A percentile compares a stretch with the other conserved stretches of the same genome.
phyloP scores from a whole-genome alignment of 1,140 invertebrate species.

The Drosophila serrata region DNA sequence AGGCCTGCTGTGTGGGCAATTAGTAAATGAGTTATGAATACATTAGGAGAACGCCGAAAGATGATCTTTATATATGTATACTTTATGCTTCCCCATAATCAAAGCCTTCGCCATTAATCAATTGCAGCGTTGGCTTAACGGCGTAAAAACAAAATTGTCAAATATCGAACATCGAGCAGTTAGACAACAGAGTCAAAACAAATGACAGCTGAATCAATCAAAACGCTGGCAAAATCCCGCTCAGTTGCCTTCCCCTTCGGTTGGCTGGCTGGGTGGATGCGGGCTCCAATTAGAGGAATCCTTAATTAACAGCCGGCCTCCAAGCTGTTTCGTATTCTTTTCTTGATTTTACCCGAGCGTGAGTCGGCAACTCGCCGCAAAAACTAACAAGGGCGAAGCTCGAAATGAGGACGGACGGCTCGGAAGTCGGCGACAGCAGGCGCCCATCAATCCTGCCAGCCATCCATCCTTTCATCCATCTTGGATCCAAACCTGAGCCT shows the following conservation, averaged over 20 bases:
- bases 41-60: conserved; percentile 11
- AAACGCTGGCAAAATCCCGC: conserved; percentile 39
- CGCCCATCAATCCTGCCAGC: conserved; percentile 23
- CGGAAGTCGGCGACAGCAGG: conserved; percentile 30
- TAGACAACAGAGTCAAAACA: conserved; percentile 32
- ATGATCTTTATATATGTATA: conserved; percentile 3
- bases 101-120: conserved; percentile 16
- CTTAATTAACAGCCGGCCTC: conserved; percentile 60
- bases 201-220: conserved; percentile 66
- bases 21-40: conserved; percentile 27
- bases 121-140: conserved; percentile 9
- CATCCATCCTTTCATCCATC: conserved; percentile 22
- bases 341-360: conserved; percentile 4
- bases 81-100: not conserved
- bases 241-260: conserved; percentile 9
- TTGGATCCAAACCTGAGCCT: conserved; percentile 11
- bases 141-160: conserved; percentile 24
- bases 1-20: conserved; percentile 19
- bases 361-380: conserved; percentile 60
- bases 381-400: conserved; percentile 56
- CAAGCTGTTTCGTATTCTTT: conserved; percentile 50
- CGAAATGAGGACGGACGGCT: conserved; percentile 5
- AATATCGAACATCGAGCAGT: conserved; percentile 17
- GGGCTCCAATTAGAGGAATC: conserved; percentile 54
- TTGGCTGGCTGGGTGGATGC: conserved; percentile 6